Evolutionary conservation across 2,113 vertebrate genomes (phyloP).

Genomic region (Nycticorax nycticorax): DNA sequence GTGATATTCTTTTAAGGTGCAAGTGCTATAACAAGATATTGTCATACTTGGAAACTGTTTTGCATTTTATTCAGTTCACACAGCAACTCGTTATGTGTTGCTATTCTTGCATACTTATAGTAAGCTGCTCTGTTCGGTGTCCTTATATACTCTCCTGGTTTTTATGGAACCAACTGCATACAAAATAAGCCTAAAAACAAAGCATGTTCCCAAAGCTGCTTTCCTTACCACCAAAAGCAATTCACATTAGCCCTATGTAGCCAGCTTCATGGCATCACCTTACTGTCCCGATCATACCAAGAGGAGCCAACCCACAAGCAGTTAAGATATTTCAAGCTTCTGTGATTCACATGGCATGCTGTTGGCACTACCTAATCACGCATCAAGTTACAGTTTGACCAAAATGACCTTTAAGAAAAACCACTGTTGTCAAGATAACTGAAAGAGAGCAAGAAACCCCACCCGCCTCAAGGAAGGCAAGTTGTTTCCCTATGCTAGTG

Average conservation of each 20-base stretch:
- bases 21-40: background rate
- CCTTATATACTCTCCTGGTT: background rate
- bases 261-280: background rate
- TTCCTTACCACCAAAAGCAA: background rate
- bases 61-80: slow-evolving; percentile 3
- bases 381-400: slow-evolving; percentile 51
- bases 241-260: background rate
- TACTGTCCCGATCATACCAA: background rate
- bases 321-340: background rate
- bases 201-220: background rate
- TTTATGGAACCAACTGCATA: background rate
- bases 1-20: background rate
- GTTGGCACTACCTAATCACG: background rate
- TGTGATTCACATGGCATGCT: background rate
- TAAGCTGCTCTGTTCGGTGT: background rate
- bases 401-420: slow-evolving; percentile 1
- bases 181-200: background rate
- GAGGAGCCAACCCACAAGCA: background rate
- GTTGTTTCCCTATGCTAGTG: background rate
- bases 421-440: background rate
- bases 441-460: background rate
- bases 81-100: background rate
- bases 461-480: background rate
- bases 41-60: background rate
- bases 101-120: background rate